A percentile compares a stretch with the other conserved stretches of the same genome.
These are phyloP conservation scores for Irena cyanogastra DNA, from an alignment of 2,113 vertebrate species.

Conservation along the genomic window DNA sequence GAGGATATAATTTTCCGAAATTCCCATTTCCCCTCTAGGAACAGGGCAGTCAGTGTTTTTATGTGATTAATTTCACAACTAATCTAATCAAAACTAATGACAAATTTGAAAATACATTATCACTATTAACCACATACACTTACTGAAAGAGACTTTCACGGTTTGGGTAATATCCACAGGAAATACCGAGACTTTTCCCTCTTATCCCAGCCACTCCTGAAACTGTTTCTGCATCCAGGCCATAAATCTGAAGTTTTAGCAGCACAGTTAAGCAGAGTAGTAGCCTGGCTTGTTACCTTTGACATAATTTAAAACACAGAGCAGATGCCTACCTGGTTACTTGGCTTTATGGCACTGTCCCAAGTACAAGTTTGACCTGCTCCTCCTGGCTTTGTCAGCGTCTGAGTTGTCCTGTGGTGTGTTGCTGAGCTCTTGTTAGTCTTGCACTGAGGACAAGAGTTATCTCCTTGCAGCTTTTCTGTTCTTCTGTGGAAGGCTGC, in stretches of 20 bases:
- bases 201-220: conserved; percentile 16
- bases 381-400: background rate
- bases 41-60: background rate
- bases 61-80: background rate
- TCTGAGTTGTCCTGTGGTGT: background rate
- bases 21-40: background rate
- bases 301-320: background rate
- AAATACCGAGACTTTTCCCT: background rate
- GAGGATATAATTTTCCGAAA: background rate
- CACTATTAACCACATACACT: background rate
- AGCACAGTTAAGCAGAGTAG: background rate
- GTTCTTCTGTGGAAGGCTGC: background rate
- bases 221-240: background rate
- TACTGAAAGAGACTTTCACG: background rate
- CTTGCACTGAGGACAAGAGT: background rate
- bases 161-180: background rate
- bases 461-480: background rate
- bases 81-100: background rate
- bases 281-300: background rate
- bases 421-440: background rate
- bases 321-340: background rate
- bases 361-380: background rate
- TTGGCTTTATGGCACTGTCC: background rate
- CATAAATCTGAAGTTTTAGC: background rate
- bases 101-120: background rate